Base-by-base conservation (phyloP, 30 jellyfish, hydroid and myxozoan genomes). In the Haliclystus octoradiatus region DNA sequence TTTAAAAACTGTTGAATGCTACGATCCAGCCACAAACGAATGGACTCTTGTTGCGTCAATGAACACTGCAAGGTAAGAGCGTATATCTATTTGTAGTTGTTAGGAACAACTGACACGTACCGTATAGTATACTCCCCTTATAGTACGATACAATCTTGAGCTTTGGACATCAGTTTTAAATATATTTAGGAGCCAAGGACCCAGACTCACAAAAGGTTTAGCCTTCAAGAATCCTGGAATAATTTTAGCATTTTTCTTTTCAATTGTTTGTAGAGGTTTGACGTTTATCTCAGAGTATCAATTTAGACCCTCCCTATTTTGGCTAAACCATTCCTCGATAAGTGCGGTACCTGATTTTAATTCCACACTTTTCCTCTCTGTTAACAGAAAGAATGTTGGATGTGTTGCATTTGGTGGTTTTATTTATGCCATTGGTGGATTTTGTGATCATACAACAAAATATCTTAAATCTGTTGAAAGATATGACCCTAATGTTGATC, bases 381-480 rank as follows among this genome's bases (percentile, higher is more conserved):
- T 49, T 62, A 49, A 1, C 73, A 87, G 97, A 70, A 87, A 80
- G 69, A 94, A 87, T 49, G 97, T 87, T 5, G 94, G 78, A 7
- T 87, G 97, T 52, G 97, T 80, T 2, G 88, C 93, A 4, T 74
- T 87, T 30, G 94, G 94, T 34, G 86, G 77, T 33, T 87, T 74
- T 75, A 71, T 87, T 12, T 87, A 87, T 52, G 97, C 97, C 13
- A 76, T 87, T 0, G 97, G 97, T 57, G 97, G 97, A 4, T n/a
- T n/a, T n/a, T 75, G 72, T 33, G 97, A 87, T 30, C 92, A 74
- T 29, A 67, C 82, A 49, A 61, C 74, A 12, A 88, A 79, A 28
- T 71, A 65, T 32, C 19, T 5, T 19, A 69, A 78, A 26, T 26
- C 87, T 28, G 93, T 87, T 14, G 97, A 87, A 73, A 68, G 97